Evolutionary conservation across 2,888 invertebrate genomes (phyloP).

Genomic region (Dryomyza anilis): DNA sequence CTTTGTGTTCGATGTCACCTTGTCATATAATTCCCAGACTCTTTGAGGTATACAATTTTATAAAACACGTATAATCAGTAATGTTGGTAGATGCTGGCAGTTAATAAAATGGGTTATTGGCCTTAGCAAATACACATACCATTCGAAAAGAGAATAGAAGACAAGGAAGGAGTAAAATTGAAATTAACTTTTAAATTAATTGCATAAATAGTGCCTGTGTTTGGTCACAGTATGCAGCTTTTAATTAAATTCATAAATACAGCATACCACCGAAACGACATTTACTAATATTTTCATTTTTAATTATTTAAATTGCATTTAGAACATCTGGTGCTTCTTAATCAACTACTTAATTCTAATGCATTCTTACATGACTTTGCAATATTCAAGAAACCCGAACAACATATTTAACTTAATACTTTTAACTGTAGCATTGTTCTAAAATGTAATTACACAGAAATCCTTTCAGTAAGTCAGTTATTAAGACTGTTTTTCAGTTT

Average conservation of each 20-base stretch:
- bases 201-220: neutral
- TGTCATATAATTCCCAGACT: too few species aligned
- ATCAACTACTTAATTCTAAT: neutral
- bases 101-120: too few species aligned
- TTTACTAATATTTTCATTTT: constrained; percentile 2
- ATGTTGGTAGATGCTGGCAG: too few species aligned
- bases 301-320: too few species aligned
- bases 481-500: too few species aligned
- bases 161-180: too few species aligned
- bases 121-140: too few species aligned
- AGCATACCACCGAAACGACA: neutral
- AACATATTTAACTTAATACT: neutral
- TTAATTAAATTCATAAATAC: neutral
- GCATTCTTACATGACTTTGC: constrained; percentile 2
- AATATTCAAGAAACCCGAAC: neutral
- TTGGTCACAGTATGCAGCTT: neutral
- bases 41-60: too few species aligned
- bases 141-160: too few species aligned
- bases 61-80: too few species aligned
- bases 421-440: neutral
- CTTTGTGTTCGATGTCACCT: too few species aligned
- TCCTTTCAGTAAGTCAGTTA: neutral
- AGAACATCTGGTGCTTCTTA: neutral
- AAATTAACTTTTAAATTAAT: neutral
- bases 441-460: constrained; percentile 13